Base-by-base conservation (phyloP, 2,797 vertebrate genomes). In the Clarias laeviceps region DNA sequence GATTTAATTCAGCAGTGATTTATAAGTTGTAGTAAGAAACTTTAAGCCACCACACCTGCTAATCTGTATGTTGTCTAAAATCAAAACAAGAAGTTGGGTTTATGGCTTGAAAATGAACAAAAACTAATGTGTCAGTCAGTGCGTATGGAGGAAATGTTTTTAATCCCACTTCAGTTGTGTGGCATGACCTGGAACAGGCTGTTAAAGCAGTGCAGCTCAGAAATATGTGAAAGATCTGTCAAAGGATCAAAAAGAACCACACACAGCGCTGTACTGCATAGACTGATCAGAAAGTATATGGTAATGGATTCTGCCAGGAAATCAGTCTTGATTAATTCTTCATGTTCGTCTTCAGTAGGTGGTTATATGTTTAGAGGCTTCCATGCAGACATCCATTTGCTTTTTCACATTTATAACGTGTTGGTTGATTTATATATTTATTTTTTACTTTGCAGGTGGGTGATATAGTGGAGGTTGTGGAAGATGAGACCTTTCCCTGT, bases 401-500 rank as follows among this genome's bases (percentile, higher is more conserved):
- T 57, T 56, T 56, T 15, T 54, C 7, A 5, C 4, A 37, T 61
- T 59, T 61, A 2, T 34, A 20, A 3, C 32, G 24, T 57, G 76
- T 61, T 20, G 22, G 40, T 72, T 56, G 32, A 22, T 64, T 73
- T 0, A 45, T 45, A 11, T 0, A 45, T 45, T 45, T 0, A 11
- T 45, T 24, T 82, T 32, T 83, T 85, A 84, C 50, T 88, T 80
- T 89, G 72, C 88, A 99, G 97, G 98, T 99, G 83, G 98, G 98
- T 34, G 98, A 99, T 90, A 95, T 99, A 82, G 94, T 99, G 81
- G 96, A 99, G 93, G 97, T 99, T 89, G 92, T 93, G 77, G 97
- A 97, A 65, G 94, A 99, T 50, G 97, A 99, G 94, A 99, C 97
- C 90, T 99, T 99, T 93, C 98, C 98, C 90, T 99, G 98, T 95